phyloP scores from a whole-genome alignment of 2,113 vertebrate species.

The Romanogobio albipinnatus region DNA sequence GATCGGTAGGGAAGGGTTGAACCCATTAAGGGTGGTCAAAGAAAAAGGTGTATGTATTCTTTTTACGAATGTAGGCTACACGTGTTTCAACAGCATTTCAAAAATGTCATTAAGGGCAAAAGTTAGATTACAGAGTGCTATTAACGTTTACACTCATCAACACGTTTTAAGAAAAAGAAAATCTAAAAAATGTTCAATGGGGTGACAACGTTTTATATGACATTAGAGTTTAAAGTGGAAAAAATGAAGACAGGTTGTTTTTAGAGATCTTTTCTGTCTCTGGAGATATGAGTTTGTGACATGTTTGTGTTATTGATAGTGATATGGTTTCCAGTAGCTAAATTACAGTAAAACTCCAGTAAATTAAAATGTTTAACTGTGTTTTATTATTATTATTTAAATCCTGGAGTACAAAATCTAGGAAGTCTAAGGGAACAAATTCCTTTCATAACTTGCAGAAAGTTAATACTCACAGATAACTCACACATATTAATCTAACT shows the following conservation, averaged over 20 bases:
- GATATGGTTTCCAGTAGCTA: neutral
- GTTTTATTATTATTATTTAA: too few species aligned
- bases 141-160: too few species aligned
- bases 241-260: neutral
- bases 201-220: neutral
- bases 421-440: neutral
- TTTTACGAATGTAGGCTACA: neutral
- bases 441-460: neutral
- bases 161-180: too few species aligned
- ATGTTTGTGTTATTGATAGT: neutral
- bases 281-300: constrained; percentile 5
- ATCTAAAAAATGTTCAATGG: too few species aligned
- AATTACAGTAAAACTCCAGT: neutral
- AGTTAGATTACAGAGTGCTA: neutral
- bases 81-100: neutral
- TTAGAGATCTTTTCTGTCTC: neutral
- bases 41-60: neutral
- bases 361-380: neutral
- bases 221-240: neutral
- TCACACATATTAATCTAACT: neutral
- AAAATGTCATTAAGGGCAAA: neutral
- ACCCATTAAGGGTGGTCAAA: neutral
- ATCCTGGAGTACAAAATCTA: neutral
- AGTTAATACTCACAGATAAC: neutral
- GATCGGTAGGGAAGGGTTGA: neutral